These are phyloP conservation scores for Corythornis leucogaster DNA, from an alignment of 2,797 vertebrate genomes.

Conservation along the genomic window DNA sequence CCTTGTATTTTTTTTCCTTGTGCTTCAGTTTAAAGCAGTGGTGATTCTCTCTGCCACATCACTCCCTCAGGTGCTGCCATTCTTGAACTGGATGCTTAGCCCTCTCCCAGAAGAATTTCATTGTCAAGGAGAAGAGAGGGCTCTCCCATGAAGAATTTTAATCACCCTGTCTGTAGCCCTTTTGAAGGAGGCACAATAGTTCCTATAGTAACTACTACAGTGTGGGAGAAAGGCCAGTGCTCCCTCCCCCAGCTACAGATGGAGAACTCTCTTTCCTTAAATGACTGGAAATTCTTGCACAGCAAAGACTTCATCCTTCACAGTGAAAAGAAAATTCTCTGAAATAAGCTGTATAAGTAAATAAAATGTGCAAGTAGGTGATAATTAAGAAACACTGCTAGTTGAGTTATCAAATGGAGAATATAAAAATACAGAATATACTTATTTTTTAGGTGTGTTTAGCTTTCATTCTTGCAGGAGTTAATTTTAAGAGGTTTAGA, in stretches of 20 bases:
- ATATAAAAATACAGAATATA: not conserved
- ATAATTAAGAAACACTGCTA: not conserved
- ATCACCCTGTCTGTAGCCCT: conserved; percentile 41
- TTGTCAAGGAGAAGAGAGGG: conserved; percentile 41
- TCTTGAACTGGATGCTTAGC: conserved; percentile 55
- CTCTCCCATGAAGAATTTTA: conserved; percentile 64
- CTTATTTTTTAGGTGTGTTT: not conserved
- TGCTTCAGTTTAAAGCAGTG: conserved; percentile 7
- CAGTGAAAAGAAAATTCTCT: conserved; percentile 14
- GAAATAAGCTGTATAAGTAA: not conserved
- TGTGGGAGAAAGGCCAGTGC: conserved; percentile 56
- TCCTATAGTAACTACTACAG: conserved; percentile 55
- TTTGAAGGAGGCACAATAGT: conserved; percentile 48
- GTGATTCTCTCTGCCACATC: conserved; percentile 41
- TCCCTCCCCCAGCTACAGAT: conserved; percentile 39
- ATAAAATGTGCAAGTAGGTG: not conserved
- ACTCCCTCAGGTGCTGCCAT: conserved; percentile 59
- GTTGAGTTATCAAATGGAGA: not conserved
- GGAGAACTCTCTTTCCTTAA: conserved; percentile 51
- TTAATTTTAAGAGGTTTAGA: conserved; percentile 3
- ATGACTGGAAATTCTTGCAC: conserved; percentile 61
- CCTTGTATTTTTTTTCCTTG: conserved; percentile 12
- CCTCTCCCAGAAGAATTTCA: conserved; percentile 52
- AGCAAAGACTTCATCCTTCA: conserved; percentile 39
- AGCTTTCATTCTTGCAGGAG: not conserved